phyloP scores from a whole-genome alignment of 2,888 invertebrate genomes.

The Vannuccia rotundouncinata region DNA sequence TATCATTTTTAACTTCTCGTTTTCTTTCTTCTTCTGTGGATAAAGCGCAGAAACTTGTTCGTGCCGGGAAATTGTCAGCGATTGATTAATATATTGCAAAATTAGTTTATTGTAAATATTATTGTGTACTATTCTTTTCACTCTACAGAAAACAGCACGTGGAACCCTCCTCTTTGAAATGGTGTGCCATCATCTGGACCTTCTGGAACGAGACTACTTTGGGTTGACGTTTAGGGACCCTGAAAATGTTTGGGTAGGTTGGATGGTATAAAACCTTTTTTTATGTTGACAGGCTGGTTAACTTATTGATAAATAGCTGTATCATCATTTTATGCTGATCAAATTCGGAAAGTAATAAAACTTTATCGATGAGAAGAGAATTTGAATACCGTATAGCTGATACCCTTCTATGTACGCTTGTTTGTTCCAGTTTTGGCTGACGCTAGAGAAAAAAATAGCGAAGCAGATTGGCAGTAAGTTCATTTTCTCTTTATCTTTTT shows the following conservation, averaged over 20 bases:
- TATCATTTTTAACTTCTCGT: no score
- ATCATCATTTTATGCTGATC: background rate
- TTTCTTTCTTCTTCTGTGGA: no score
- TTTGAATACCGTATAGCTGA: no score
- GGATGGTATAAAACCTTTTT: background rate
- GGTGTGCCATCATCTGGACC: conserved; percentile 16
- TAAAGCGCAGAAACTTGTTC: no score
- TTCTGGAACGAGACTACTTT: conserved; percentile 1
- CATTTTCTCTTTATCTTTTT: no score
- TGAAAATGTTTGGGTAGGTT: conserved; percentile 6
- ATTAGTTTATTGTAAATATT: no score
- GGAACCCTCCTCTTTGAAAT: conserved; percentile 3
- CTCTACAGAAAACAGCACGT: background rate
- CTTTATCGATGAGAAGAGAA: no score
- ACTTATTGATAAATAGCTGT: background rate
- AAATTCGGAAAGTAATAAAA: no score
- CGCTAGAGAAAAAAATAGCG: background rate
- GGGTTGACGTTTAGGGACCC: background rate
- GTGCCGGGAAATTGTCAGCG: no score
- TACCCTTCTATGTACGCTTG: no score
- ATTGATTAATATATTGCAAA: no score
- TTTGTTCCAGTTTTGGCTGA: background rate
- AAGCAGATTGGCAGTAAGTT: background rate
- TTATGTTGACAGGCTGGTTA: background rate
- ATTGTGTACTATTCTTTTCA: no score